A percentile compares a stretch with the other conserved stretches of the same genome.
These are phyloP conservation scores for Poeciliopsis turneri DNA, from an alignment of 2,797 vertebrate species.

Conservation along the genomic window DNA sequence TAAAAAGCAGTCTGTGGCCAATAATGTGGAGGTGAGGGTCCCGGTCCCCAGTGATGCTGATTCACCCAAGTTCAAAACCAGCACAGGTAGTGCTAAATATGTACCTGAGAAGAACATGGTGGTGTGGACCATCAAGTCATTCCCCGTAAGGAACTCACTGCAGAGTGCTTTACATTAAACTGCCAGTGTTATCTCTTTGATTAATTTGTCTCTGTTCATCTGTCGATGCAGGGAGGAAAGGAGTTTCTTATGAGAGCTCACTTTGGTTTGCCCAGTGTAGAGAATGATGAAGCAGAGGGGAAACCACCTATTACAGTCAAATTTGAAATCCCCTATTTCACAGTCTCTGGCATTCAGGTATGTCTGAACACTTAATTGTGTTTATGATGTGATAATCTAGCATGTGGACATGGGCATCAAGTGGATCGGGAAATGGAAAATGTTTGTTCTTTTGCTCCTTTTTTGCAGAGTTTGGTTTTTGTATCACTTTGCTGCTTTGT, in stretches of 20 bases:
- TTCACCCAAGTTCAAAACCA: conserved; percentile 94
- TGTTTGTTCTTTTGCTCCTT: neutral
- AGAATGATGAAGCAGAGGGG: conserved; percentile 88
- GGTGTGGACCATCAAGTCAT: conserved; percentile 95
- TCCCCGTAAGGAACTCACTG: conserved; percentile 83
- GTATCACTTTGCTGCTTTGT: neutral
- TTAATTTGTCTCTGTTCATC: neutral
- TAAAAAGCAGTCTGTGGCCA: conserved; percentile 97
- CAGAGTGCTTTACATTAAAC: neutral
- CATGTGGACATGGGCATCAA: neutral
- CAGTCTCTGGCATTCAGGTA: conserved; percentile 95
- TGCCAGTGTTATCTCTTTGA: neutral
- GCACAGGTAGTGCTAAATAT: conserved; percentile 89
- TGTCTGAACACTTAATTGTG: conserved; percentile 18
- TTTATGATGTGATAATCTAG: neutral
- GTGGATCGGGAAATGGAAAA: neutral
- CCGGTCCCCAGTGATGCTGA: conserved; percentile 95
- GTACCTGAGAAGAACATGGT: conserved; percentile 91
- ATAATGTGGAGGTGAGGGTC: conserved; percentile 90
- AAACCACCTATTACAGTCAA: conserved; percentile 92
- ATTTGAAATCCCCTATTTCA: conserved; percentile 97
- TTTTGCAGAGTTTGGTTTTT: neutral
- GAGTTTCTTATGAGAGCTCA: conserved; percentile 94
- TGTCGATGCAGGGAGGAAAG: conserved; percentile 85
- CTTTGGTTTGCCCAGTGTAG: conserved; percentile 94